phyloP scores from a whole-genome alignment of 2,888 invertebrate species.

The Ligdia adustata region DNA sequence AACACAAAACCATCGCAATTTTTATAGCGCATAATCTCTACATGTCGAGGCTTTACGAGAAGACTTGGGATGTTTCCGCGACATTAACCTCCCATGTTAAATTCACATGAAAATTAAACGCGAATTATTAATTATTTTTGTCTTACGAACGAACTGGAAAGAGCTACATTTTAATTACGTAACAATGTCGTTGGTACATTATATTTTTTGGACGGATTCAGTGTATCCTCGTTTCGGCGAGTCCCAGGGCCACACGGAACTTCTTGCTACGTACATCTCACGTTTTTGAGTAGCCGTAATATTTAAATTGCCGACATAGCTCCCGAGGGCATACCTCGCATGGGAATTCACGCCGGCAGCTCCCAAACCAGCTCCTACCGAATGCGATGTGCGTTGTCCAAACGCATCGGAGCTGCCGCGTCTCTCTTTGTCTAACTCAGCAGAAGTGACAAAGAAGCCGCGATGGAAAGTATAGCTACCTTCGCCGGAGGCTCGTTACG shows the following conservation, averaged over 20 bases:
- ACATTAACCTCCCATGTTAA: slow-evolving; percentile 64
- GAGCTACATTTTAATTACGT: slow-evolving; percentile 78
- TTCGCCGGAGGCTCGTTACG: slow-evolving; percentile 68
- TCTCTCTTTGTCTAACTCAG: slow-evolving; percentile 73
- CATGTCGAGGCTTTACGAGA: slow-evolving; percentile 55
- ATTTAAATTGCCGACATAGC: slow-evolving; percentile 82
- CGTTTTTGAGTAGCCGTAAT: slow-evolving; percentile 82
- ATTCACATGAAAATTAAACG: slow-evolving; percentile 63
- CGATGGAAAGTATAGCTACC: slow-evolving; percentile 68
- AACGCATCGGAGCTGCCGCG: slow-evolving; percentile 59
- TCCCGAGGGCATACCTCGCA: slow-evolving; percentile 80
- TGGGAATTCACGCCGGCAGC: slow-evolving; percentile 79
- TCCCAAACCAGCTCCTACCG: slow-evolving; percentile 78
- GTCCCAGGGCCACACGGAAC: slow-evolving; percentile 73
- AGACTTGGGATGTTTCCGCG: slow-evolving; percentile 47
- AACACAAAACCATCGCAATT: slow-evolving; percentile 59
- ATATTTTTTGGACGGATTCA: slow-evolving; percentile 71
- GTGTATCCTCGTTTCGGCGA: slow-evolving; percentile 69
- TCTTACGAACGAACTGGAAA: slow-evolving; percentile 51
- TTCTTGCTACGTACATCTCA: slow-evolving; percentile 80
- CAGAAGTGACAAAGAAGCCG: slow-evolving; percentile 63
- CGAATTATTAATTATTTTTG: slow-evolving; percentile 71
- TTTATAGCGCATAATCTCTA: slow-evolving; percentile 74
- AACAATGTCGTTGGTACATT: slow-evolving; percentile 73
- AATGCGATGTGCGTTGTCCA: slow-evolving; percentile 74